Base-by-base conservation (phyloP, 2,797 vertebrate genomes). In the Triplophysa bombifrons region DNA sequence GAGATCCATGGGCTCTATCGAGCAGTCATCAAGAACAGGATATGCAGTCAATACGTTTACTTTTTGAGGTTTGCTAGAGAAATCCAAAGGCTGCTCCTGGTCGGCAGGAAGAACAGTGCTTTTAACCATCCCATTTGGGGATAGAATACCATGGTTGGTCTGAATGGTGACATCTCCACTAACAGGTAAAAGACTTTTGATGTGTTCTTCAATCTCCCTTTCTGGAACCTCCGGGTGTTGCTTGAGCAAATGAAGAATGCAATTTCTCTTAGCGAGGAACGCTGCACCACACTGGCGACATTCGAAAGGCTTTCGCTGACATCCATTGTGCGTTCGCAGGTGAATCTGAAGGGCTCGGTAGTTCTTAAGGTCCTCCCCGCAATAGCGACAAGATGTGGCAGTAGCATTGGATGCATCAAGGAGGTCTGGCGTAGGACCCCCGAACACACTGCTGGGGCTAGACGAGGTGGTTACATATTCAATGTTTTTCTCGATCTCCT, bases 401-500 rank as follows among this genome's bases (percentile, higher is more conserved):
- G 87, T 80, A 0, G 92, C 92, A 11, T 90, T 88, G 60, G 92
- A 92, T 72, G 93, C 91, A 3, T 94, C 94, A 74, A 95, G 93
- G 56, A 94, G 90, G 86, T 96, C 96, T 0, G 92, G 91, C 30
- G 87, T 83, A 0, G 94, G 88, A 0, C 93, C 91, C 84, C 93
- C 93, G n/a, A 85, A 48, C 22, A 82, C 70, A 0, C 81, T 14
- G 27, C 94, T 0, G 82, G 65, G 0, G 87, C 93, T 92, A 0
- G 93, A 84, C 4, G 93, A 91, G 84, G 95, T 94, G 83, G 94
- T 94, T 71, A 98, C 93, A 0, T 97, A 98, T 64, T 98, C 96
- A 0, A 99, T 99, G 88, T 98, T 97, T 81, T 96, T 98, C 90
- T 99, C 98, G 0, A 99, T 99, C 77, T 99, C 98, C 87, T 98